These are phyloP conservation scores for Donacobius atricapilla DNA, from an alignment of 2,113 vertebrate genomes.

Conservation along the genomic window DNA sequence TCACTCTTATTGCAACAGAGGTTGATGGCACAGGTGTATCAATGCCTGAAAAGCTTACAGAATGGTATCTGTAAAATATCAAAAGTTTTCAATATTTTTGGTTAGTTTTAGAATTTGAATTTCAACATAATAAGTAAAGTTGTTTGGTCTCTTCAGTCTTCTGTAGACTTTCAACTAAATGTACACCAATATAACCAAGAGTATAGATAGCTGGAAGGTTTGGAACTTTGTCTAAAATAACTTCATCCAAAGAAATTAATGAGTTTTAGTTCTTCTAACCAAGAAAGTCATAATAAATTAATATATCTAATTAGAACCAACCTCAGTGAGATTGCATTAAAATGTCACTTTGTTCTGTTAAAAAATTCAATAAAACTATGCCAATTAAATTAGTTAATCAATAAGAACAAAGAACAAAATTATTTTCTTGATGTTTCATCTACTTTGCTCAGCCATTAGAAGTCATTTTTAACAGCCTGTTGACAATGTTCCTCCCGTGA, in stretches of 20 bases:
- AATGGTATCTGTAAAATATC: background rate
- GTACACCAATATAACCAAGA: background rate
- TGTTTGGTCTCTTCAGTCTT: background rate
- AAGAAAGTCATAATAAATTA: conserved; percentile 72
- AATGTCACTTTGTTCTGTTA: conserved; percentile 75
- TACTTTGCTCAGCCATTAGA: conserved; percentile 48
- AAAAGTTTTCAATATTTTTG: background rate
- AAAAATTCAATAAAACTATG: conserved; percentile 71
- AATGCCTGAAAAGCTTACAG: background rate
- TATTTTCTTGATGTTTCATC: conserved; percentile 55
- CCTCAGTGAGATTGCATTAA: conserved; percentile 73
- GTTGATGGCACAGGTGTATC: background rate
- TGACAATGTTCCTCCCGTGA: conserved; percentile 40
- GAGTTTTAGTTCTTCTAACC: conserved; percentile 21
- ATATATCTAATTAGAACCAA: conserved; percentile 65
- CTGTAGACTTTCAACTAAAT: background rate
- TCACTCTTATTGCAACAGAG: background rate
- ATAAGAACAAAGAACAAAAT: conserved; percentile 53
- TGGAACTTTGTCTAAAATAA: conserved; percentile 35
- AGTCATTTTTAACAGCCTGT: conserved; percentile 71
- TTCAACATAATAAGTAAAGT: background rate
- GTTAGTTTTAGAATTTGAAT: background rate
- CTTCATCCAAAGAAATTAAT: conserved; percentile 59
- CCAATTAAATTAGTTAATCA: conserved; percentile 69
- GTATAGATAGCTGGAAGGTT: conserved; percentile 9